Base-by-base conservation (phyloP, 92 coral and sea anemone species). In the Porites lobata region DNA sequence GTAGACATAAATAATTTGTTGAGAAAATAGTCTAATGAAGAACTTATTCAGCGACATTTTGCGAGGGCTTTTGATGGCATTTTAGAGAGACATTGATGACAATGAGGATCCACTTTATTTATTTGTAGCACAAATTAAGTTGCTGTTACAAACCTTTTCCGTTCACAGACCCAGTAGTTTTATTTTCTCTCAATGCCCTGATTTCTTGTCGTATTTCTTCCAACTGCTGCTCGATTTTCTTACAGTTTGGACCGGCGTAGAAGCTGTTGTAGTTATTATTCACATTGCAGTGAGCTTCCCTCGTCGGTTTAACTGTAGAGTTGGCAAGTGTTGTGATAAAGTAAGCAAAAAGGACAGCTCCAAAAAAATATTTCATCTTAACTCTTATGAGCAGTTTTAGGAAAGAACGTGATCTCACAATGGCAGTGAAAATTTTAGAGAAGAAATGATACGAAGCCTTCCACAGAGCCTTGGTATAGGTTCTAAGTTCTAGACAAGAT, bases 201-300 rank as follows among this genome's bases (percentile, higher is more conserved):
- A 62, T 62, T 62, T 62, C 66, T 7, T 62, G 6, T 62, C 66
- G 13, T 62, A 67, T 67, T 26, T 67, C 72, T 5, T 54, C 58
- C 71, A 78, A 38, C 9, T 78, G 71, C 38, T 78, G 82, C 15
- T 78, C 82, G 70, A 78, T 78, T 9, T 78, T 78, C 82, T 78
- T 78, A 12, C 57, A 78, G 82, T 78, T 78, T 43, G 82, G 72
- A 18, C 82, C 82, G 56, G 82, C 82, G 38, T 63, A 32, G 69
- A 78, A 61, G 38, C 13, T 53, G 38, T 78, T 78, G 72, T 67
- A 67, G 43, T 67, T 67, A 24, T 67, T 67, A 63, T 78, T 78
- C 26, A 77, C 82, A 62, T n/a, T 61, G 3, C 82, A 77, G 20
- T 14, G 50, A 22, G 51, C 29, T 76, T 76, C 26, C 13, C 12